Evolutionary conservation across 92 coral and sea anemone genomes (phyloP), one percentile per base, ranked within the genome.

Genomic region (Palythoa caribaeorum): DNA sequence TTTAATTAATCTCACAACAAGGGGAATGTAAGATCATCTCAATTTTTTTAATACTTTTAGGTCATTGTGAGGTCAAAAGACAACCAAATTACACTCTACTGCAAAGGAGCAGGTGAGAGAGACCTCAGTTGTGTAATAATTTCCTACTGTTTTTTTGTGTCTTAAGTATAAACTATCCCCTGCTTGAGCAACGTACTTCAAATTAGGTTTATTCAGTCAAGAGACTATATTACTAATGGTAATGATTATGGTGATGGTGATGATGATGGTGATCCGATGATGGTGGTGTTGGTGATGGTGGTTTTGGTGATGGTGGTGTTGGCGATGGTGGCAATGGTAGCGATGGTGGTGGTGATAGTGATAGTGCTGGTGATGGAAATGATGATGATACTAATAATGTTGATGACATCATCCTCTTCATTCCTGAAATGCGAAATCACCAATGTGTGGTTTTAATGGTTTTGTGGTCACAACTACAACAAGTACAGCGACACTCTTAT

Each of bases 61-160:
- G 98, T 97, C 38, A 94, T 97, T 69, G 97, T 97, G 21, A 84
- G 92, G 35, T 77, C 83, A 68, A 88, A 92, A 53, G 87, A 89
- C 17, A 87, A 90, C 60, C 80, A 92, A 71, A 95, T 97, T 47
- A 97, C 78, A 39, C 92, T 97, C 77, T 94, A 90, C 85, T 95
- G 99, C 89, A 97, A 97, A 90, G 99, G 99, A 66, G 99, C 99
- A 80, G 99, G 99, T 95, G 60, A 77, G 62, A 11, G 62, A 55
- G 11, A 11, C 17, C 17, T 55, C 62, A 11, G 3, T 15, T 9
- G 62, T 55, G 17, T 11, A 44, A 44, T 44, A 44, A 44, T 3
- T 44, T 44, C 0, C 50, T 44, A 44, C 5, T 44, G 50, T 44
- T 5, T 44, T 44, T 2, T 44, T 44, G 50, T 40, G 47, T 40